phyloP scores from a whole-genome alignment of 1,140 invertebrate genomes.

The Capitella teleta region DNA sequence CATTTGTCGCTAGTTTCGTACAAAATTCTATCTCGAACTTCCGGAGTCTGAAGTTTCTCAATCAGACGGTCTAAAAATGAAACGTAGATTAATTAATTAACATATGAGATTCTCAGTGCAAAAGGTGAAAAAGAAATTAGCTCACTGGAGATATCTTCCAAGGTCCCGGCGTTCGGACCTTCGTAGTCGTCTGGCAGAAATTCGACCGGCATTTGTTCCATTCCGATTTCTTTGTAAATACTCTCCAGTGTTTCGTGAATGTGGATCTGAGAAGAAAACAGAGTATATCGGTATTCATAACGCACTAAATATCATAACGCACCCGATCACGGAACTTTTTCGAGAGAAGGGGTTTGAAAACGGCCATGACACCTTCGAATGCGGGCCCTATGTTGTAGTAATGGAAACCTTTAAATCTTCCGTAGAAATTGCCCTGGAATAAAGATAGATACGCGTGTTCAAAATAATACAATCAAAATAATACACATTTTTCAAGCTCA shows the following conservation, averaged over 20 bases:
- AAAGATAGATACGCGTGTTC: not conserved
- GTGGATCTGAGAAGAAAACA: not conserved
- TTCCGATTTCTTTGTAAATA: slow-evolving; percentile 15
- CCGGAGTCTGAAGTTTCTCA: too few relatives aligned
- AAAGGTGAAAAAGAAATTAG: too few relatives aligned
- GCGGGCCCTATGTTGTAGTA: slow-evolving; percentile 3
- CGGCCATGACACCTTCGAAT: not conserved
- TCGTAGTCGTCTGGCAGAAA: slow-evolving; percentile 19
- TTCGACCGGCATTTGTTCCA: slow-evolving; percentile 17
- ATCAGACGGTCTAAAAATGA: too few relatives aligned
- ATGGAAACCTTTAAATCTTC: not conserved
- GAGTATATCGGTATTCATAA: too few relatives aligned
- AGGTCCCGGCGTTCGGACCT: slow-evolving; percentile 10
- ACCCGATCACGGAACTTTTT: slow-evolving; percentile 1
- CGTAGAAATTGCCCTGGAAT: not conserved
- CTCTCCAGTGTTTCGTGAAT: too few relatives aligned
- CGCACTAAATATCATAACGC: too few relatives aligned
- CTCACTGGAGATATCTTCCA: slow-evolving; percentile 15
- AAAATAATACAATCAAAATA: not conserved
- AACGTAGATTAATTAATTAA: too few relatives aligned
- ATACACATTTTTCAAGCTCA: not conserved
- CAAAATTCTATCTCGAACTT: too few relatives aligned
- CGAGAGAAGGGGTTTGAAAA: not conserved
- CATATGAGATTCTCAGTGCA: too few relatives aligned
- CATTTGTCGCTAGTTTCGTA: too few relatives aligned